Conservation (phyloP, 2,888 invertebrate genomes). For the Lysandra bellargus region DNA sequence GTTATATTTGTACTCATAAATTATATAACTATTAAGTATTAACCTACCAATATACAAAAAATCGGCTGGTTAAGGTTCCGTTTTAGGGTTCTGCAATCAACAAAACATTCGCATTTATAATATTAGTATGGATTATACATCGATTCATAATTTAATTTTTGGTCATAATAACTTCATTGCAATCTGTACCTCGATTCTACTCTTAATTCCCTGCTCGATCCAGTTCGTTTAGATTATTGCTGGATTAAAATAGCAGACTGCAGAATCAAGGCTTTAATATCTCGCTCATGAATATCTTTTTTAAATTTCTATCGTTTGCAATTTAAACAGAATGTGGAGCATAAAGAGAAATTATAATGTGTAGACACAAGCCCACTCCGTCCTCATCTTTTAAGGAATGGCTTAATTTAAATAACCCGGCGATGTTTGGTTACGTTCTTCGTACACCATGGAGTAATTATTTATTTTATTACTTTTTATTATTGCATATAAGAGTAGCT, state of each 20-base stretch:
- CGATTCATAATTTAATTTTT: too few relatives aligned
- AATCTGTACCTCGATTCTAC: too few relatives aligned
- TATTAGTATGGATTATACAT: too few relatives aligned
- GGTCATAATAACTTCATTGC: too few relatives aligned
- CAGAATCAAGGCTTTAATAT: neutral
- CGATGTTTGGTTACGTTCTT: neutral
- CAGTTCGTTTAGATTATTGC: neutral
- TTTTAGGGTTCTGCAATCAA: too few relatives aligned
- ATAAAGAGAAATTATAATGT: constrained; percentile 8
- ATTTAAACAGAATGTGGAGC: constrained; percentile 14
- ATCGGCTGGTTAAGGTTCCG: too few relatives aligned
- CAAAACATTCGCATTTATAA: too few relatives aligned
- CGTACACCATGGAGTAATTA: neutral
- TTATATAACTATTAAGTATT: too few relatives aligned
- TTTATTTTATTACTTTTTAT: neutral
- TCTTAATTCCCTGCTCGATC: neutral
- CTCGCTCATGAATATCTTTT: neutral
- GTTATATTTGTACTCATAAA: too few relatives aligned
- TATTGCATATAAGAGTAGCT: neutral
- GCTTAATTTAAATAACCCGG: constrained; percentile 2
- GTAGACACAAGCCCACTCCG: constrained; percentile 11
- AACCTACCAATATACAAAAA: too few relatives aligned
- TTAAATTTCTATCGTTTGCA: constrained; percentile 2
- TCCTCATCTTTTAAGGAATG: constrained; percentile 8
- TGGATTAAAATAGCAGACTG: neutral